Evolutionary conservation across 2,888 invertebrate species (phyloP).

Genomic region (Opisthograptis luteolata): DNA sequence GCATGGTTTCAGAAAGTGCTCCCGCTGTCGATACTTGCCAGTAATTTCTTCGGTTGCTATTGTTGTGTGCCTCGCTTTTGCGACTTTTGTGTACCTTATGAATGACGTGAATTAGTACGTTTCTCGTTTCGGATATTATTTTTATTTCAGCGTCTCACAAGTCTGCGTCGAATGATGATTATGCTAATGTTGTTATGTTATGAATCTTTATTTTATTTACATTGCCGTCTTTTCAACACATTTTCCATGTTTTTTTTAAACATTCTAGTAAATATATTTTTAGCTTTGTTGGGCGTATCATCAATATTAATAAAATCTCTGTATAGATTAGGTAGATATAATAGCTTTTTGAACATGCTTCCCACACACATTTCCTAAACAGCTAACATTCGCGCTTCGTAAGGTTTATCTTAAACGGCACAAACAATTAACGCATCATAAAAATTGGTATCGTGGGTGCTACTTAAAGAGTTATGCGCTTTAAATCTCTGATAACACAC

Average conservation of each 20-base stretch:
- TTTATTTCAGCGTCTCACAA: conserved; percentile 25
- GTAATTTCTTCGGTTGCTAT: conserved; percentile 61
- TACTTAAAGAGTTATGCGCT: conserved; percentile 57
- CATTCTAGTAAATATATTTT: not conserved
- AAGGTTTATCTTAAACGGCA: conserved; percentile 71
- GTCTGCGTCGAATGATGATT: conserved; percentile 18
- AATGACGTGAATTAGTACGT: conserved; percentile 51
- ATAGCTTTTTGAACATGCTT: conserved; percentile 5
- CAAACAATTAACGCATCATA: conserved; percentile 75
- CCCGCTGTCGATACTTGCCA: conserved; percentile 56
- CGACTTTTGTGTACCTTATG: conserved; percentile 57
- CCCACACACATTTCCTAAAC: conserved; percentile 10
- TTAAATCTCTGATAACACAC: conserved; percentile 49
- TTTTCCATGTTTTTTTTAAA: not conserved
- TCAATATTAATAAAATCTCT: too few species aligned
- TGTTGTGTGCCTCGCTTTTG: conserved; percentile 54
- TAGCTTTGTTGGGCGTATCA: not conserved
- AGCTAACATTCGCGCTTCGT: conserved; percentile 50
- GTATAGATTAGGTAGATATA: too few species aligned
- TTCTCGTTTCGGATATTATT: conserved; percentile 47
- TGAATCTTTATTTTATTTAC: conserved; percentile 7
- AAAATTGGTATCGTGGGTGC: conserved; percentile 68
- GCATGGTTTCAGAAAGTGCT: conserved; percentile 57
- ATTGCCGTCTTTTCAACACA: not conserved
- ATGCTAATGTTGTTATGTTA: conserved; percentile 13